Evolutionary conservation across 1,140 invertebrate species (phyloP).

Genomic region (Drosophila asahinai): DNA sequence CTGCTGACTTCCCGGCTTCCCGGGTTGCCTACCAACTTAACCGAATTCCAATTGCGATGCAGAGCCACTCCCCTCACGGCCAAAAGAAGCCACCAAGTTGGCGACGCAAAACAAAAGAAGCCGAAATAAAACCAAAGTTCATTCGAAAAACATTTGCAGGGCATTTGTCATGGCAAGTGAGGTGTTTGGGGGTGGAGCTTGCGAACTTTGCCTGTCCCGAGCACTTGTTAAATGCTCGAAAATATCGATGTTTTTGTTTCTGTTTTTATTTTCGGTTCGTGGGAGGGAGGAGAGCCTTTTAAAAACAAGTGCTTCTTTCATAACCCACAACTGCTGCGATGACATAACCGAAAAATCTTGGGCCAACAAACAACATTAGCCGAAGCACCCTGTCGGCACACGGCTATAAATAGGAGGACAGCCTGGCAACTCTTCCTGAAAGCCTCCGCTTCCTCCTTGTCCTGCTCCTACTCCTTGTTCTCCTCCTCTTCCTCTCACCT

Average conservation of each 20-base stretch:
- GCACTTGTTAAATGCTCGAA: slow-evolving; percentile 50
- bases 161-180: slow-evolving; percentile 40
- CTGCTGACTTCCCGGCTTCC: neutral
- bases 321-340: slow-evolving; percentile 19
- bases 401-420: slow-evolving; percentile 44
- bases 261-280: neutral
- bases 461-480: too few relatives aligned
- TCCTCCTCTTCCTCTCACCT: neutral
- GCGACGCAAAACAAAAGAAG: slow-evolving; percentile 37
- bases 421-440: slow-evolving; percentile 20
- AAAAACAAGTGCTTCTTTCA: slow-evolving; percentile 17
- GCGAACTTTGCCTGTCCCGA: slow-evolving; percentile 43
- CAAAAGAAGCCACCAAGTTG: slow-evolving; percentile 20
- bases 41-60: slow-evolving; percentile 11
- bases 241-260: slow-evolving; percentile 33
- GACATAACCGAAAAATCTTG: slow-evolving; percentile 48
- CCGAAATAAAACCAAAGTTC: slow-evolving; percentile 48
- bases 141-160: slow-evolving; percentile 46
- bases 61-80: slow-evolving; percentile 9
- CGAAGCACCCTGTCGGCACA: slow-evolving; percentile 34
- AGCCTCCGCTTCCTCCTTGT: too few relatives aligned
- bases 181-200: neutral
- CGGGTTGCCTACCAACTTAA: slow-evolving; percentile 3
- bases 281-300: too few relatives aligned
- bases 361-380: slow-evolving; percentile 42